Base-by-base conservation (phyloP, 2,888 invertebrate genomes). In the Chesias legatella region DNA sequence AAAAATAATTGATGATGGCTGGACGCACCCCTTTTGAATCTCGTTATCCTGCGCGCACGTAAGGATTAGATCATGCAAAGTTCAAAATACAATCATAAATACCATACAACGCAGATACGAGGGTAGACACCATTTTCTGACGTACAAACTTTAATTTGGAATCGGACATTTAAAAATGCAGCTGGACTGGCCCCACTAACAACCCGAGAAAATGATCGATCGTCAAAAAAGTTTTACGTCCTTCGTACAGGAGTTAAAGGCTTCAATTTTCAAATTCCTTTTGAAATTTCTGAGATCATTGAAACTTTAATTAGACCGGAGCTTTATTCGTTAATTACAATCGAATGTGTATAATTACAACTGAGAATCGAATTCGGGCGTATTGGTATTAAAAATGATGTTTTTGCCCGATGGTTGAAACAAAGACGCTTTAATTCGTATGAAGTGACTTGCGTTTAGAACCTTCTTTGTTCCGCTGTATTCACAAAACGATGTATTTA, bases 401-500 rank as follows among this genome's bases (percentile, higher is more conserved):
- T 79, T 83, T 83, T 81, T 81, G 77, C 81, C 60, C 67, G 63
- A 72, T 66, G 60, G 56, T 74, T 82, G 80, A 85, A 85, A 86
- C 84, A 85, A 85, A 79, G 79, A 68, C 55, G 52, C 65, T 58
- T 66, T 85, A 82, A 85, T 86, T 83, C 84, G 85, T 86, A 79
- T 85, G 84, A 77, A 80, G 72, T 88, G 86, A 88, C 86, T 86
- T 84, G 85, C 85, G 67, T 68, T 80, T 77, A 73, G 64, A 49
- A 43, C 58, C 56, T 43, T 68, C 76, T 74, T 83, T 83, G 83
- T 69, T 59, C 62, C 63, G 69, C 67, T 69, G 69, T 72, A 73
- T 79, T 79, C 73, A 77, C 64, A 72, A 77, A 78, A 71, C 67
- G 75, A 69, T 63, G 70, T 74, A 64, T 76, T 75, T 67, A 64